phyloP scores from a whole-genome alignment of 2,888 invertebrate species.

The Leistus spinibarbis region DNA sequence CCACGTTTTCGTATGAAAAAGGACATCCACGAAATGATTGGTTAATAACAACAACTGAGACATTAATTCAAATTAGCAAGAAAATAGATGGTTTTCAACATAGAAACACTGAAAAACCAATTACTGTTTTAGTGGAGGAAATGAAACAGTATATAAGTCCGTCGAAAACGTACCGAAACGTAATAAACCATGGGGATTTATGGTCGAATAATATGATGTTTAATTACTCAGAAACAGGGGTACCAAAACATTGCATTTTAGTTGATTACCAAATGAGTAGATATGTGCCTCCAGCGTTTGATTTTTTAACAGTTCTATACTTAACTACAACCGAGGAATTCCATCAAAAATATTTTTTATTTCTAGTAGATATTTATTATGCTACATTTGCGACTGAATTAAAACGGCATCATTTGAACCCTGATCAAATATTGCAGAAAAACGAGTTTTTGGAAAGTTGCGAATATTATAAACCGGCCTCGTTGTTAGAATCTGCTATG shows the following conservation, averaged over 20 bases:
- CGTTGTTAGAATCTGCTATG: conserved; percentile 62
- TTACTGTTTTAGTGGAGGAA: conserved; percentile 43
- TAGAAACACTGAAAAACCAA: conserved; percentile 41
- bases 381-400: conserved; percentile 58
- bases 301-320: conserved; percentile 64
- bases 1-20: conserved; percentile 45
- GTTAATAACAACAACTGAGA: conserved; percentile 44
- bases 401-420: conserved; percentile 52
- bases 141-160: conserved; percentile 47
- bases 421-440: conserved; percentile 56
- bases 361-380: conserved; percentile 65
- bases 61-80: conserved; percentile 45
- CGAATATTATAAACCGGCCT: conserved; percentile 61
- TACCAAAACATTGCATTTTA: conserved; percentile 64
- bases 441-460: conserved; percentile 58
- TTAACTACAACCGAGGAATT: conserved; percentile 60
- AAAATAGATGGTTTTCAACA: conserved; percentile 42
- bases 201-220: conserved; percentile 71
- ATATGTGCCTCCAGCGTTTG: conserved; percentile 69
- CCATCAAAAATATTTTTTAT: conserved; percentile 59
- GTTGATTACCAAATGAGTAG: conserved; percentile 73
- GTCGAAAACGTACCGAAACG: conserved; percentile 57
- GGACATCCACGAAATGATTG: conserved; percentile 52
- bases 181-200: conserved; percentile 66
- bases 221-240: conserved; percentile 49